phyloP scores from a whole-genome alignment of 2,113 vertebrate species.

The Melanerpes aurifrons region DNA sequence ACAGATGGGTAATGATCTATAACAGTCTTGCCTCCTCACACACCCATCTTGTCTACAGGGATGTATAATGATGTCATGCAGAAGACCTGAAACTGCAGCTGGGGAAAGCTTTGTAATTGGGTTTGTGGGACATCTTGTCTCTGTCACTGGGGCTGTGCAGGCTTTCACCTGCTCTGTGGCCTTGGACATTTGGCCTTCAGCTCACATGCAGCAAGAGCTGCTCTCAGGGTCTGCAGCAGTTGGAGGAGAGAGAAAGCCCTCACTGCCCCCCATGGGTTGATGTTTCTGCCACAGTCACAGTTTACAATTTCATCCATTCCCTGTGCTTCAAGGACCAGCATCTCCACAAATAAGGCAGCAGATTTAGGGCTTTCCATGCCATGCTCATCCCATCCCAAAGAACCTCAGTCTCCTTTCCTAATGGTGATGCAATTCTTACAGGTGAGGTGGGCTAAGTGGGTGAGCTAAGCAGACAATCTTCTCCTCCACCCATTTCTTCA shows the following conservation, averaged over 20 bases:
- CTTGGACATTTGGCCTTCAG: background rate
- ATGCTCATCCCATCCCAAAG: background rate
- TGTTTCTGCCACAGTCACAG: fast-evolving
- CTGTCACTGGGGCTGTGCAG: background rate
- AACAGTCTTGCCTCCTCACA: background rate
- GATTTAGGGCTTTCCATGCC: background rate
- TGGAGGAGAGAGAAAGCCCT: background rate
- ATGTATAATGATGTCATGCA: too few relatives aligned
- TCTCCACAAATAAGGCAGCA: background rate
- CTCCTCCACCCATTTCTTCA: background rate
- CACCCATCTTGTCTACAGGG: background rate
- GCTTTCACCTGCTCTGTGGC: background rate
- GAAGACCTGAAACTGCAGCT: background rate
- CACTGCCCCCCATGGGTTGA: fast-evolving
- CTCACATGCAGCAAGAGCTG: background rate
- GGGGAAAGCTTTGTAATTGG: background rate
- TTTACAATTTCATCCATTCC: background rate
- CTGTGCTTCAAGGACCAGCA: background rate
- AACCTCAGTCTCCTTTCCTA: background rate
- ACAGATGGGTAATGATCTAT: background rate
- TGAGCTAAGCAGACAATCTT: background rate
- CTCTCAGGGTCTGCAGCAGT: background rate
- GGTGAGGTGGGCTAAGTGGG: background rate
- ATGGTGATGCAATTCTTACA: background rate
- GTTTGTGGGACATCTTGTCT: fast-evolving